Base-by-base conservation (phyloP, 2,113 vertebrate species). In the Archocentrus centrarchus region DNA sequence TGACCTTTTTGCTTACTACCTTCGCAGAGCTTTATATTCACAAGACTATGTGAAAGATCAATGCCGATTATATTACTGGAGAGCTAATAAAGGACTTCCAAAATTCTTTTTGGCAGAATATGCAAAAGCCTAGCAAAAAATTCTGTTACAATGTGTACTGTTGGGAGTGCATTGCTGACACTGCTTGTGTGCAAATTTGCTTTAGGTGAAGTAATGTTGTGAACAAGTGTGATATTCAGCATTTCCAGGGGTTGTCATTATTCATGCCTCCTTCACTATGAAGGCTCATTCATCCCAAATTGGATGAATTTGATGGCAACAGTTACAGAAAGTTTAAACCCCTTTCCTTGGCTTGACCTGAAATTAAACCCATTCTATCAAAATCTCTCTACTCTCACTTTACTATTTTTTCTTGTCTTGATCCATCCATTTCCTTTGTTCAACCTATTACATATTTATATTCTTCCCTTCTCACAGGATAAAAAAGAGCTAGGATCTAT, bases 81-180 rank as follows among this genome's bases (percentile, higher is more conserved):
- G 58, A 55, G 64, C 10, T 78, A 81, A 83, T 64, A 68, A 58
- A 61, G n/a, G 59, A 85, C 35, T 66, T 86, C 41, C 18, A 47
- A 60, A 24, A 79, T 83, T 75, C 27, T 83, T 86, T 82, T 80
- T 73, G 82, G 82, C 75, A 82, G 41, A 86, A 58, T 85, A 32
- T 85, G 70, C 60, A 77, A 59, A 89, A 75, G 41, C 59, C 39
- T 22, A 41, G 30, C 37, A 41, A 70, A 20, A 66, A 82, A 63
- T 44, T 22, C 32, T 37, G 30, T 59, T 75, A 55, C 27, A 11
- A n/a, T 76, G 63, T 7, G 47, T 80, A 37, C 68, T 50, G 32
- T 20, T 18, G n/a, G 59, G 59, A 0, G 66, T 75, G 37, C 17
- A 73, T 73, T 73, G 68, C 18, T 73, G 68, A 73, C 68, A 73